phyloP scores from a whole-genome alignment of 1,140 invertebrate genomes.

The Drosophila lacteicornis region DNA sequence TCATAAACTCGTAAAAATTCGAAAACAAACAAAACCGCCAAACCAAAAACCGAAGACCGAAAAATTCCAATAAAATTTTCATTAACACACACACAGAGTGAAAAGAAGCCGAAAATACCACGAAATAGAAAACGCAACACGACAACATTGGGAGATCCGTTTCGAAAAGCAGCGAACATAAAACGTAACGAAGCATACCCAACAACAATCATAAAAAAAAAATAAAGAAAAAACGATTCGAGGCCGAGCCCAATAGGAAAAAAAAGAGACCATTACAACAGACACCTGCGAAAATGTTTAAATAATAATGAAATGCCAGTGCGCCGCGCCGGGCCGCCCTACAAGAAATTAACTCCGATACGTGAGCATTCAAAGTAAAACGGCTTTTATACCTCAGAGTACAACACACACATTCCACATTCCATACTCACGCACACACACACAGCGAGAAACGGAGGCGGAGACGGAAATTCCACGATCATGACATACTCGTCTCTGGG shows the following conservation, averaged over 20 bases:
- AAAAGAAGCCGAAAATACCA: slow-evolving; percentile 26
- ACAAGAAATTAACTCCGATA: slow-evolving; percentile 73
- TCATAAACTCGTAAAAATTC: slow-evolving; percentile 69
- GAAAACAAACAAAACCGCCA: slow-evolving; percentile 58
- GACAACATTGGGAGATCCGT: slow-evolving; percentile 20
- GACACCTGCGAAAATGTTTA: slow-evolving; percentile 67
- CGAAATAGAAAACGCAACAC: slow-evolving; percentile 36
- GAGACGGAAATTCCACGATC: slow-evolving; percentile 48
- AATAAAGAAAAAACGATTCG: neutral
- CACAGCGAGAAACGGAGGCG: slow-evolving; percentile 13
- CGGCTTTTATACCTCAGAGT: slow-evolving; percentile 46
- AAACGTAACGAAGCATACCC: slow-evolving; percentile 59
- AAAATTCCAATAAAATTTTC: slow-evolving; percentile 72
- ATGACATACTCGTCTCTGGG: slow-evolving; percentile 32
- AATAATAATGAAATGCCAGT: slow-evolving; percentile 65
- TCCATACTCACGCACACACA: slow-evolving; percentile 23
- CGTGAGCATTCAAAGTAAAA: slow-evolving; percentile 65
- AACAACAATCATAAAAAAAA: slow-evolving; percentile 20
- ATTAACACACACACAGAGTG: slow-evolving; percentile 50
- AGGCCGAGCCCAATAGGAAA: slow-evolving; percentile 19
- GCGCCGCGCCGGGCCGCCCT: slow-evolving; percentile 52
- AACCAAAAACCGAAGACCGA: slow-evolving; percentile 4
- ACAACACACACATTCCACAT: slow-evolving; percentile 50
- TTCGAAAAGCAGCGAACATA: slow-evolving; percentile 36
- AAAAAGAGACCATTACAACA: slow-evolving; percentile 59